Evolutionary conservation across 2,888 invertebrate genomes (phyloP), one percentile per base, ranked within the genome.

Genomic region (Luperina testacea): DNA sequence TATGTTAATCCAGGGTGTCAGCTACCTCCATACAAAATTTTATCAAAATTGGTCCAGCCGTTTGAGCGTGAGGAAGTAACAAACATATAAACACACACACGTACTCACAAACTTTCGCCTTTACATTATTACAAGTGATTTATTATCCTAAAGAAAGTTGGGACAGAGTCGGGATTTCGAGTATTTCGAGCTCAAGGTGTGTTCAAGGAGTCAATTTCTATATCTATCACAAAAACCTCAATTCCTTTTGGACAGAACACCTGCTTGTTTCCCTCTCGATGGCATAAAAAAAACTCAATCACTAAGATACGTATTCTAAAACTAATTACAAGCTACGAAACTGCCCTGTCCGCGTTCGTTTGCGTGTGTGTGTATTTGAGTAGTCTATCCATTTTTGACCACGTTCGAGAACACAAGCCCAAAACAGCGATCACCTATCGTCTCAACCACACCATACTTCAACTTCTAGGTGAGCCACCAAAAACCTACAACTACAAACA

Each of bases 401-500:
- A 20, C 13, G 0, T 51, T 68, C n/a, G 13, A 68, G 9, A 72
- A 24, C 2, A 69, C 7, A 20, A 73, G 7, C 11, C 27, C 1
- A 38, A 75, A 75, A 38, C 27, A 38, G 20, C 13, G n/a, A 20
- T 11, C 17, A 42, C 9, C 9, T 17, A 45, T 15, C 11, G 11
- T 5, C 4, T 57, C 8, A 42, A 51, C 17, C 38, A 72, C 32
- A 57, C 24, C 59, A 48, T 20, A 45, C 11, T 73, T 57, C 27
- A 72, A 45, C 42, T 70, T 70, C 61, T 71, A 82, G 72, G 77
- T 63, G 13, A 59, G 17, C 17, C 27, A 27, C 15, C 13, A 57
- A 38, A 32, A 48, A 53, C n/a, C 57, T 11, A 77, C 38, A 72
- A 69, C 57, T 24, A 72, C 75, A 84, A 84, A 87, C 79, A 81